phyloP scores from a whole-genome alignment of 2,888 invertebrate species.

The Cheilosia scutellata region DNA sequence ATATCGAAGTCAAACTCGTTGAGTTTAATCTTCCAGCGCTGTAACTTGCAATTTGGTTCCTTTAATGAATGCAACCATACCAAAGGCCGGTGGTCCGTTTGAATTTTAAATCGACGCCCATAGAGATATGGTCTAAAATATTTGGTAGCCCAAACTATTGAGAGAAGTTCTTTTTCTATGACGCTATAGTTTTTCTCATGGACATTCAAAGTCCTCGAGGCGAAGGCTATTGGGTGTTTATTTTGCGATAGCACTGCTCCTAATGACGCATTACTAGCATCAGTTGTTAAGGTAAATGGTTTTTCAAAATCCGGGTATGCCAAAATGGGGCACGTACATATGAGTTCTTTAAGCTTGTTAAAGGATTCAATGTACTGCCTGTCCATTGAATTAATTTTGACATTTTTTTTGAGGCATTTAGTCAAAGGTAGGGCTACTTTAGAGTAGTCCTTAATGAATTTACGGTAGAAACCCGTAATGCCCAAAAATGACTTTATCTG shows the following conservation, averaged over 20 bases:
- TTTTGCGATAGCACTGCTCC: conserved; percentile 47
- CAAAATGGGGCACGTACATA: conserved; percentile 52
- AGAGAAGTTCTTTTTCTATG: too few species aligned
- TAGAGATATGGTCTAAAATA: conserved; percentile 13
- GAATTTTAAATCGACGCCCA: conserved; percentile 69
- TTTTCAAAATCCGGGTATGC: conserved; percentile 47
- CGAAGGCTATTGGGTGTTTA: conserved; percentile 39
- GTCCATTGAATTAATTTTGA: background rate
- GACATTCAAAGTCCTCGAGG: conserved; percentile 45
- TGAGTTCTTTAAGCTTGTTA: conserved; percentile 56
- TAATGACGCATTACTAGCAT: conserved; percentile 39
- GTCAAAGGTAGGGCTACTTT: conserved; percentile 32
- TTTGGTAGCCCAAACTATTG: too few species aligned
- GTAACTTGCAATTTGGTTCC: conserved; percentile 56
- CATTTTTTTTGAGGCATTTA: conserved; percentile 31
- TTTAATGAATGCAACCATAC: too few species aligned
- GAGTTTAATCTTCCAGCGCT: conserved; percentile 40
- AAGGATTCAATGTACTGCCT: background rate
- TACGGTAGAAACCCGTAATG: conserved; percentile 3
- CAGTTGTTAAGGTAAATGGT: conserved; percentile 47
- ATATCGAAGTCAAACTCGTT: conserved; percentile 13
- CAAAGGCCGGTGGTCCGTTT: conserved; percentile 29
- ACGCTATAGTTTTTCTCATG: conserved; percentile 50
- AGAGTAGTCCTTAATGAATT: too few species aligned
- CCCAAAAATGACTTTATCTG: conserved; percentile 9